Base-by-base conservation (phyloP, 2,888 invertebrate genomes). In the Sinodicranocentrus sp. region DNA sequence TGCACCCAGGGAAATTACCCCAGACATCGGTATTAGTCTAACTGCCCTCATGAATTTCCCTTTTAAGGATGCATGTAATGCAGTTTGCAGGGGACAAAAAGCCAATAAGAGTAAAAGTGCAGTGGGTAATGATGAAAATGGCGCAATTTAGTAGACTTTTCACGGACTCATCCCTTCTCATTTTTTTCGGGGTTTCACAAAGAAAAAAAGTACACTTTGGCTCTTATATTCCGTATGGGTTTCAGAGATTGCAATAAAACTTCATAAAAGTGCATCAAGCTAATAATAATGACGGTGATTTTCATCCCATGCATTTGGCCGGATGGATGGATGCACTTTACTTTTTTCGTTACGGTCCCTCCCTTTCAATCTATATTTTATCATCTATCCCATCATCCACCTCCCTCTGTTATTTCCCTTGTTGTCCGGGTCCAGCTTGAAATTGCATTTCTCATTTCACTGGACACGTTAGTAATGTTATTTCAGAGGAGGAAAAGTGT, bases 251-350 rank as follows among this genome's bases (percentile, higher is more conserved):
- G 75, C 75, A 48, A 75, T 75, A 75, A 75, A 75, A 75, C 65
- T 75, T 75, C 65, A 75, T 75, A 75, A 75, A 73, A 75, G 75
- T 75, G 75, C 75, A 75, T 61, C 73, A 63, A 63, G 65, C 75
- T 65, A 75, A 75, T 75, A 65, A 75, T 75, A 75, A 75, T 75
- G 65, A 65, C 65, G 54, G 65, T 75, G 63, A 65, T 65, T 75
- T 75, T 52, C 5, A 21, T 70, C 26, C 23, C 1, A 39, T 59
- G 33, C 8, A 10, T 71, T 28, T 25, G 54, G 17, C 8, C 19
- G 54, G 70, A 19, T 28, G 33, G 54, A 57, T 8, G 33, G 28
- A 25, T 65, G 48, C 65, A 75, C 65, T 65, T 65, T 65, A 75
- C 73, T 44, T 25, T 73, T 54, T 73, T 61, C 61, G 61, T 61